Evolutionary conservation across 2,113 vertebrate species (phyloP), one percentile per base, ranked within the genome.

Genomic region (Rhea americana): DNA sequence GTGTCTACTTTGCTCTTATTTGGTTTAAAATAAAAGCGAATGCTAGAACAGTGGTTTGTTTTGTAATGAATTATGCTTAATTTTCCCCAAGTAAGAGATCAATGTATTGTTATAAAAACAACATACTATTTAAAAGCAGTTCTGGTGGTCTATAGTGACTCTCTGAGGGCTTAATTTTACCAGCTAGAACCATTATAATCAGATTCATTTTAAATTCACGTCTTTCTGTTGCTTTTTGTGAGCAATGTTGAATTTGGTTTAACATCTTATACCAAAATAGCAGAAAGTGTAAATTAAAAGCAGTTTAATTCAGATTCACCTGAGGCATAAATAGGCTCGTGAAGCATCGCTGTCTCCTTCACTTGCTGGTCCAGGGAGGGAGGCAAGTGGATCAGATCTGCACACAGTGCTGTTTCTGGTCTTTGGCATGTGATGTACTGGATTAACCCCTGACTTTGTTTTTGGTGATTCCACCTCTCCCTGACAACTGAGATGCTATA

Each of bases 11-110:
- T 89, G 85, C 79, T 92, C 47, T 63, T 67, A 88, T 77, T 61
- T 62, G 63, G 41, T 94, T 82, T 92, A 85, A 67, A 17, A 83
- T 35, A 71, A 3, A 62, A 53, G 59, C 47, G 16, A 51, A 77
- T 78, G 47, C 84, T 58, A 78, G 70, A 63, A 47, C 72, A 70
- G 47, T 71, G 80, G 55, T 91, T 96, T 91, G 26, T 85, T 96
- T 87, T 85, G 16, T 70, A 85, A 91, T 80, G 51, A 79, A 73
- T 82, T 70, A 21, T 37, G 19, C 26, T 68, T 90, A 37, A 59
- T 73, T 94, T 80, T 82, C 1, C 3, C 55, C 12, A 11, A 67
- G 43, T 81, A 86, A 68, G 82, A 90, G 35, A 58, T 84, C 32
- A 9, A 22, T 32, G 25, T 88, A 32, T 35, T 89, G 45, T 43